phyloP scores from a whole-genome alignment of 2,797 vertebrate genomes.

The Nannoperca obscura region DNA sequence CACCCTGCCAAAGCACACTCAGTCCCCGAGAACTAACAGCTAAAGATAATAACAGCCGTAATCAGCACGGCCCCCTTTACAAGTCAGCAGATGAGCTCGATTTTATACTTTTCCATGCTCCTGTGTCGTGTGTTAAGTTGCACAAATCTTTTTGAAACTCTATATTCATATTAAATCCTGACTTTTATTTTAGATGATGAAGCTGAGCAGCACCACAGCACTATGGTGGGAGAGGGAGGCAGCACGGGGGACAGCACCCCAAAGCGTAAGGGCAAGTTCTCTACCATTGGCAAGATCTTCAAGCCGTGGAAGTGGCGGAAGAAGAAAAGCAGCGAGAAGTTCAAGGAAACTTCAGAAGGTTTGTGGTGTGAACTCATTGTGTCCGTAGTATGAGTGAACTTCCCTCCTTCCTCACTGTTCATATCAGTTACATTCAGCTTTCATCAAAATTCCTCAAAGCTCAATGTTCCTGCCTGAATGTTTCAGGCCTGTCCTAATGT shows the following conservation, averaged over 20 bases:
- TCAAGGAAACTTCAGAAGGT: conserved; percentile 99
- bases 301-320: conserved; percentile 99
- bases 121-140: neutral
- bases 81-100: conserved; percentile 37
- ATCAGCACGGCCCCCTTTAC: conserved; percentile 44
- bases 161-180: neutral
- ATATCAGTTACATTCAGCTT: conserved; percentile 46
- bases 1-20: conserved; percentile 77
- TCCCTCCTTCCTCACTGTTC: neutral
- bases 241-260: conserved; percentile 89
- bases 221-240: conserved; percentile 87
- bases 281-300: conserved; percentile 97
- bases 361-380: conserved; percentile 58
- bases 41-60: conserved; percentile 73
- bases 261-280: conserved; percentile 97
- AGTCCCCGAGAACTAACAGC: conserved; percentile 68
- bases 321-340: conserved; percentile 98
- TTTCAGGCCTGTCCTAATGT: neutral
- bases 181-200: conserved; percentile 84
- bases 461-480: conserved; percentile 26
- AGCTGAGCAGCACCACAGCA: conserved; percentile 84
- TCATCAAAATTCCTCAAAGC: conserved; percentile 46
- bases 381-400: neutral
- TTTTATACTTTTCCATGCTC: neutral
- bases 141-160: neutral